phyloP scores from a whole-genome alignment of 2,888 invertebrate species.

The Agrotis clavis region DNA sequence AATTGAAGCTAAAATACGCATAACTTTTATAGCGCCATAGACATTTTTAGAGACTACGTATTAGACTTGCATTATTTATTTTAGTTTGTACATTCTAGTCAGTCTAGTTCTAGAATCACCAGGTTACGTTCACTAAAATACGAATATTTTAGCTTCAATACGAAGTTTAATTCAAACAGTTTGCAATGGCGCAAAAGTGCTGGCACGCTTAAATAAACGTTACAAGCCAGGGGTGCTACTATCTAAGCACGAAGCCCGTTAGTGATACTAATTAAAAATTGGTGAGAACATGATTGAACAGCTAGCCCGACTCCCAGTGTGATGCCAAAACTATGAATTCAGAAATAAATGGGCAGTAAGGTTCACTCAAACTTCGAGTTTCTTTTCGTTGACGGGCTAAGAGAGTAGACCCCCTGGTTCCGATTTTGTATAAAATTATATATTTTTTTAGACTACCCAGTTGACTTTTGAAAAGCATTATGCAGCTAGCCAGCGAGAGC shows the following conservation, averaged over 20 bases:
- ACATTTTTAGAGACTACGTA: background rate
- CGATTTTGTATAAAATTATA: background rate
- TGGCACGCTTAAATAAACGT: background rate
- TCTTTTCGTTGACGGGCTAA: too few species aligned
- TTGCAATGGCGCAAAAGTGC: background rate
- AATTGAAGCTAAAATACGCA: slow-evolving; percentile 1
- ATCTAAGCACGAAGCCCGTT: too few species aligned
- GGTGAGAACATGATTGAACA: too few species aligned
- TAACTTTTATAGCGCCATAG: background rate
- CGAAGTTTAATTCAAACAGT: background rate
- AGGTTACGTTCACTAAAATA: background rate
- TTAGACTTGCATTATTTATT: background rate
- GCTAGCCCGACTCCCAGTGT: too few species aligned
- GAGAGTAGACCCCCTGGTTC: background rate
- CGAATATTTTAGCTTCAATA: background rate
- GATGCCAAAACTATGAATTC: too few species aligned
- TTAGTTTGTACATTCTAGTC: background rate
- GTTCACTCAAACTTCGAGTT: too few species aligned
- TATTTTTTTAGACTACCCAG: background rate
- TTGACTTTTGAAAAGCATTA: background rate
- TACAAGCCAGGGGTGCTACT: too few species aligned
- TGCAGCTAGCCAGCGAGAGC: background rate
- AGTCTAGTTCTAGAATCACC: background rate
- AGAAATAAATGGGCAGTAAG: too few species aligned
- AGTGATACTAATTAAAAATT: too few species aligned